Conservation (phyloP, 1,140 invertebrate genomes). For the Lepeophtheirus salmonis region DNA sequence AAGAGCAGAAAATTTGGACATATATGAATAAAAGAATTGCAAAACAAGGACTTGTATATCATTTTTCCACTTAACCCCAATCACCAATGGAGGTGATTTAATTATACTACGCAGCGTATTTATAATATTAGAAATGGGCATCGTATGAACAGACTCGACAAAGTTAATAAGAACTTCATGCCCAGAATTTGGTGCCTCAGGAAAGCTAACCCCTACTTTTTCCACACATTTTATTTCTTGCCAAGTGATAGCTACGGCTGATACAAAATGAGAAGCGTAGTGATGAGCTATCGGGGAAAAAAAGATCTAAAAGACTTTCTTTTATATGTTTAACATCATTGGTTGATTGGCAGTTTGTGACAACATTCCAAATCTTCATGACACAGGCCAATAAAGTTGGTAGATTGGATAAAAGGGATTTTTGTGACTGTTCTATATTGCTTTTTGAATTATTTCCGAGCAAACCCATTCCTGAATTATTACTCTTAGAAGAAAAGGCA, state of each 20-base stretch:
- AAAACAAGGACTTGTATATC: slow-evolving; percentile 33
- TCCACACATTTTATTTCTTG: slow-evolving; percentile 43
- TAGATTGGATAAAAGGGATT: slow-evolving; percentile 45
- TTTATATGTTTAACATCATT: slow-evolving; percentile 32
- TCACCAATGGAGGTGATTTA: slow-evolving; percentile 50
- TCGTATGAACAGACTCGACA: slow-evolving; percentile 55
- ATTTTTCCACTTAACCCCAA: slow-evolving; percentile 34
- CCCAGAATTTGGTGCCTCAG: slow-evolving; percentile 13
- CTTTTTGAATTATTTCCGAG: background rate
- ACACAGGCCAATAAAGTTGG: slow-evolving; percentile 60
- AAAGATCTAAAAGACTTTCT: slow-evolving; percentile 59
- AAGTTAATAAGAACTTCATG: slow-evolving; percentile 45
- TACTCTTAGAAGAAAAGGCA: slow-evolving; percentile 21
- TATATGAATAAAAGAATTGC: slow-evolving; percentile 42
- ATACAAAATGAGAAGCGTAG: slow-evolving; percentile 60
- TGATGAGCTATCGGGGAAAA: slow-evolving; percentile 67
- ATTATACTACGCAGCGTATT: slow-evolving; percentile 61
- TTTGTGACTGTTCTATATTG: background rate
- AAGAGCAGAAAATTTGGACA: slow-evolving; percentile 26
- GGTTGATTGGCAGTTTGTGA: slow-evolving; percentile 27
- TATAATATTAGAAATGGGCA: slow-evolving; percentile 67
- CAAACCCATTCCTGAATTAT: background rate
- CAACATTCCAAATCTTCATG: slow-evolving; percentile 56
- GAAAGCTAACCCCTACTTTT: background rate
- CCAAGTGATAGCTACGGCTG: slow-evolving; percentile 72